These are phyloP conservation scores for Platypus cylindrus DNA, from an alignment of 2,888 invertebrate genomes.

Conservation along the genomic window DNA sequence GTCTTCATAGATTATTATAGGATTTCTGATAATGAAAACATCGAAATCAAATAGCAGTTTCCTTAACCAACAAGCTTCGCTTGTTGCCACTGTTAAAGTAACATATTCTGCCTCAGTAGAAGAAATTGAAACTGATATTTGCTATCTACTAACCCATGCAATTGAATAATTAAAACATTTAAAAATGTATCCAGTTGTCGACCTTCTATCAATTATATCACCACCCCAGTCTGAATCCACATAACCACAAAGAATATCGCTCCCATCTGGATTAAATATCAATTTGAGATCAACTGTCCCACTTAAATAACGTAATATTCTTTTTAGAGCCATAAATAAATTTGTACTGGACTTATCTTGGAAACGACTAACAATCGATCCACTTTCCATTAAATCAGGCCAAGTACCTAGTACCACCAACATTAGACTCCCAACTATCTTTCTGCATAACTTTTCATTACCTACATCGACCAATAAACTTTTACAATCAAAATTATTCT, in stretches of 20 bases:
- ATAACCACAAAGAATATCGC: slow-evolving; percentile 9
- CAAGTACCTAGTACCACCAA: slow-evolving; percentile 13
- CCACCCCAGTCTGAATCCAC: slow-evolving; percentile 13
- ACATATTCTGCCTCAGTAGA: slow-evolving; percentile 21
- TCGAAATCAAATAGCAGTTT: slow-evolving; percentile 13
- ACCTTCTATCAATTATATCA: slow-evolving; percentile 11
- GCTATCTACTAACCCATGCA: slow-evolving; percentile 23
- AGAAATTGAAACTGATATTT: slow-evolving; percentile 14
- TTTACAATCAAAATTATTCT: too few relatives aligned
- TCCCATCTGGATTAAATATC: slow-evolving; percentile 4
- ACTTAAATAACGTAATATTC: slow-evolving; percentile 15
- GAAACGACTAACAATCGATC: slow-evolving; percentile 6
- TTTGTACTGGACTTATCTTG: slow-evolving; percentile 11
- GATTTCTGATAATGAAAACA: background rate
- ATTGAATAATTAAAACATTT: slow-evolving; percentile 19
- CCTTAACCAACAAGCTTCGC: slow-evolving; percentile 23
- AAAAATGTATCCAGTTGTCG: slow-evolving; percentile 20
- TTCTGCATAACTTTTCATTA: slow-evolving; percentile 12
- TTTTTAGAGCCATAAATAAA: slow-evolving; percentile 11
- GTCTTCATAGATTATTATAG: slow-evolving; percentile 11
- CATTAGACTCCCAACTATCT: slow-evolving; percentile 15
- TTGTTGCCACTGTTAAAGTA: slow-evolving; percentile 19
- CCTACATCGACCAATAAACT: too few relatives aligned
- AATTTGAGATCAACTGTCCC: slow-evolving; percentile 9
- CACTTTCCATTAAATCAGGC: slow-evolving; percentile 14